Conservation (phyloP, 2,888 invertebrate species). For the Conchocele bisecta region DNA sequence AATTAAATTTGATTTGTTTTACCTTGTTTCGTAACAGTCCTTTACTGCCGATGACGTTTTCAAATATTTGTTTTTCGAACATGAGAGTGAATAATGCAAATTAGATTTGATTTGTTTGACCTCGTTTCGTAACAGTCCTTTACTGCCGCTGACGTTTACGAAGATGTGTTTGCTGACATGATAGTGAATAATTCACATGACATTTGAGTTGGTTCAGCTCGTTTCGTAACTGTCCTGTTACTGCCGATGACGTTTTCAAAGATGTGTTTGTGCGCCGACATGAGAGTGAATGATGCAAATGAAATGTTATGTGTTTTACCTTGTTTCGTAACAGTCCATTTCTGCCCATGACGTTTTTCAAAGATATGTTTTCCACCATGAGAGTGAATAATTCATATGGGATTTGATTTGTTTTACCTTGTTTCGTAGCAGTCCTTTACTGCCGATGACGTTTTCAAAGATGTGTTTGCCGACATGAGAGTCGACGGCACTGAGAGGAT, state of each 20-base stretch:
- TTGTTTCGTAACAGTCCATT: not conserved
- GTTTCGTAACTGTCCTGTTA: not conserved
- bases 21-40: not conserved
- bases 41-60: not conserved
- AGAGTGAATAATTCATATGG: no score
- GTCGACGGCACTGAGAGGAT: no score
- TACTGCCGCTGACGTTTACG: not conserved
- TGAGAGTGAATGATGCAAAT: no score
- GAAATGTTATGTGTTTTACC: not conserved
- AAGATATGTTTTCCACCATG: constrained; percentile 11
- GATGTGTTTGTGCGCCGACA: no score
- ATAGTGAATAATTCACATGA: no score
- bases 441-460: not conserved
- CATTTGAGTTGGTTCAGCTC: not conserved
- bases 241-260: not conserved
- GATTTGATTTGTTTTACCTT: not conserved
- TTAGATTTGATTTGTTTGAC: not conserved
- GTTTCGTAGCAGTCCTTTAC: not conserved
- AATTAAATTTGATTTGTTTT: not conserved
- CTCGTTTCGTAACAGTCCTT: not conserved
- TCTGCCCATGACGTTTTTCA: not conserved
- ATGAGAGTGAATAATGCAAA: no score
- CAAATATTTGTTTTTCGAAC: constrained; percentile 8
- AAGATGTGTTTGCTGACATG: constrained; percentile 12
- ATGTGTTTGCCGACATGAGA: no score